Conservation (phyloP, 2,888 invertebrate species). For the Noctua fimbriata region DNA sequence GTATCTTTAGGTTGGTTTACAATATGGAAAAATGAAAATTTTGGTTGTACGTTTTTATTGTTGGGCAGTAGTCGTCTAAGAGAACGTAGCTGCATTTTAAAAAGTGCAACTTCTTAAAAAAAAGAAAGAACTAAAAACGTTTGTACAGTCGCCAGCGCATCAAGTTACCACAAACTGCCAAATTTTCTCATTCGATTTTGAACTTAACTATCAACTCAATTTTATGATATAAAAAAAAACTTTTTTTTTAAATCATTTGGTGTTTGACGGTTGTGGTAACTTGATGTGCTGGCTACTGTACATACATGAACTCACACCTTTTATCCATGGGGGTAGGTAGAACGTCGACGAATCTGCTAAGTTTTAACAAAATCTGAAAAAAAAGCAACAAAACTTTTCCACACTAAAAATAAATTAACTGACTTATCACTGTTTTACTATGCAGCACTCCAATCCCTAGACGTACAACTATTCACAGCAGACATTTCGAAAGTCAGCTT, state of each 20-base stretch:
- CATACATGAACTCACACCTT: neutral
- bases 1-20: constrained; percentile 18
- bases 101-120: neutral
- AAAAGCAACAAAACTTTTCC: neutral
- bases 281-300: too few species aligned
- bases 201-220: too few species aligned
- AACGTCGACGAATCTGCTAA: neutral
- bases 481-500: constrained; percentile 45
- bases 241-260: too few species aligned
- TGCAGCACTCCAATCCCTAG: neutral
- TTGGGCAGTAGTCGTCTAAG: neutral
- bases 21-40: neutral
- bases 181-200: too few species aligned
- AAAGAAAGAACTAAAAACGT: neutral
- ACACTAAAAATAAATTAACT: neutral
- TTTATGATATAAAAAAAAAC: too few species aligned
- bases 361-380: neutral
- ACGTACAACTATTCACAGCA: constrained; percentile 14
- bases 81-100: neutral
- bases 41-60: neutral
- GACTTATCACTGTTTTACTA: too few species aligned
- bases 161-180: too few species aligned
- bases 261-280: too few species aligned
- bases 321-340: neutral
- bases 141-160: too few species aligned